Conservation (phyloP, 2,888 invertebrate species). For the Polymixis flavicincta region DNA sequence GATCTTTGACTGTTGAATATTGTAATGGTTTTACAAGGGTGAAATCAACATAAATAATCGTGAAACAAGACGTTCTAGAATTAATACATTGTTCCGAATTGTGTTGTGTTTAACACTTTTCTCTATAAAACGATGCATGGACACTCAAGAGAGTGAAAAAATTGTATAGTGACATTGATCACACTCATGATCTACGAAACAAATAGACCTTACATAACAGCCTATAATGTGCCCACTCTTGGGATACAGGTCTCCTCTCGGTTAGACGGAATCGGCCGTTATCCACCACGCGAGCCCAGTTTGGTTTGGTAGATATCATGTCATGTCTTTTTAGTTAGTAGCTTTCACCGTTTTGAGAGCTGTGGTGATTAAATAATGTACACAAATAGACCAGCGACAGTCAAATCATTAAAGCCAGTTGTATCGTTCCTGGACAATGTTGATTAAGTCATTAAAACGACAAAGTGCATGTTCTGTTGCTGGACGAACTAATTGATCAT, state of each 20-base stretch:
- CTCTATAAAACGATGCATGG: neutral
- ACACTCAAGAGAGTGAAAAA: neutral
- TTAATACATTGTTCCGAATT: neutral
- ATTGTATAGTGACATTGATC: neutral
- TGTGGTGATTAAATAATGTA: too few species aligned
- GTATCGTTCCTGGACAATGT: slow-evolving; percentile 3
- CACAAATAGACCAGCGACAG: neutral
- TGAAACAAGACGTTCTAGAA: neutral
- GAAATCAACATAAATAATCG: neutral
- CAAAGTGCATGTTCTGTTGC: slow-evolving; percentile 1
- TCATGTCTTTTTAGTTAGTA: too few species aligned
- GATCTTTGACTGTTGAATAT: neutral
- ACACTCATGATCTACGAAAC: neutral
- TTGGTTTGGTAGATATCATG: too few species aligned
- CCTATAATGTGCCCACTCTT: too few species aligned
- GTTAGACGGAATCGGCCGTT: too few species aligned
- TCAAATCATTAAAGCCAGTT: slow-evolving; percentile 11
- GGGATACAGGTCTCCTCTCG: too few species aligned
- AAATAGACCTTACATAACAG: neutral
- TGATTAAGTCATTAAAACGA: slow-evolving; percentile 4
- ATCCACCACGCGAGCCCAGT: too few species aligned
- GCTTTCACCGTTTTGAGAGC: too few species aligned
- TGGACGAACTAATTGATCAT: neutral
- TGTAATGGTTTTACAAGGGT: neutral
- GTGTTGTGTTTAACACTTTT: neutral